Base-by-base conservation (phyloP, 35 echinoderm and acorn worm genomes). In the Lytechinus pictus region DNA sequence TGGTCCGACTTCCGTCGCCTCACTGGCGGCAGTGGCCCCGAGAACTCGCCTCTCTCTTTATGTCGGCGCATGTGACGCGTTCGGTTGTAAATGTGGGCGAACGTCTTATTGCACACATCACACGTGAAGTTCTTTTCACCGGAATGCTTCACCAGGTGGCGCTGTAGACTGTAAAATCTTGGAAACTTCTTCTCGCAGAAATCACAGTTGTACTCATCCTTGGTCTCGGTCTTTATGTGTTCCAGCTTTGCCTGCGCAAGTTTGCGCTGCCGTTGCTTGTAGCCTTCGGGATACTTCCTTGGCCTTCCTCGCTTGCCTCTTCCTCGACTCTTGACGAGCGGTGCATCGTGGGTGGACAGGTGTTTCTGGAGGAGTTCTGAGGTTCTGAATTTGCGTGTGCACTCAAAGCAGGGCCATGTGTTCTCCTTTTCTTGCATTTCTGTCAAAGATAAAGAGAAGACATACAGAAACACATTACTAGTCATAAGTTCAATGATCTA, bases 341-440 rank as follows among this genome's bases (percentile, higher is more conserved):
- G 97, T 19, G 88, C 93, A 95, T 99, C 98, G 58, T 99, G 98
- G 87, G 96, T 97, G 19, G 97, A 93, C 57, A 99, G 94, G 91
- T 99, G 98, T 87, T 97, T 97, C 91, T 99, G 98, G 2, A 99
- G 95, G 9, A 99, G 98, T 27, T 99, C 98, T 1, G 98, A 99
- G 89, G 98, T 97, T 28, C 97, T 71, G 92, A 99, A 99, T 93
- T 97, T 99, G 5, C 97, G 93, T 27, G 94, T 96, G 94, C 98
- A 99, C 86, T 99, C 98, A 94, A 97, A 99, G 87, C 98, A 99
- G 9, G 98, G 98, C 98, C 98, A 99, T 1, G 98, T 96, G 54
- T 99, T 99, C 86, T 99, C 98, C 90, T 99, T 99, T 52, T 99
- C 98, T 96, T 97, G 92, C 86, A 99, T 90, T 94, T 97, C 98